phyloP scores from a whole-genome alignment of 1,140 invertebrate species.

The Aphelinus certus region DNA sequence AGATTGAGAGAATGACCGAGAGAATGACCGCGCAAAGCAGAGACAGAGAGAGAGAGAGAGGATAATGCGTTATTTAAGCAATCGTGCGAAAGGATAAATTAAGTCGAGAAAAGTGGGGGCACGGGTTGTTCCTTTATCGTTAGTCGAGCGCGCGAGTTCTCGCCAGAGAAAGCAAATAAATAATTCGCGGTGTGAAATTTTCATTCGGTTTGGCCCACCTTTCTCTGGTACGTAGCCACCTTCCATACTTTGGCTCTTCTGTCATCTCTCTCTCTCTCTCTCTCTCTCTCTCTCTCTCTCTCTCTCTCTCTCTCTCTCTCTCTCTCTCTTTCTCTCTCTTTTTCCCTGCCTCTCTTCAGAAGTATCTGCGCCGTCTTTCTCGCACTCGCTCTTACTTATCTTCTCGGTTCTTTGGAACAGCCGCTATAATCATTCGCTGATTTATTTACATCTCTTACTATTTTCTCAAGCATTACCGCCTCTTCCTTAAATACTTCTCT shows the following conservation, averaged over 20 bases:
- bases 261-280: neutral
- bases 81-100: constrained; percentile 26
- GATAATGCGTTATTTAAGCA: neutral
- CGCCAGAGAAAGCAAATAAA: constrained; percentile 55
- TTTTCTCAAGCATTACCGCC: neutral
- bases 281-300: neutral
- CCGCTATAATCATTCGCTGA: constrained; percentile 22
- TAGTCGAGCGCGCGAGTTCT: constrained; percentile 43
- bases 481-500: too few species aligned
- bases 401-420: constrained; percentile 1
- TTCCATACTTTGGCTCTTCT: constrained; percentile 40
- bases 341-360: constrained; percentile 11
- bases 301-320: neutral
- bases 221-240: constrained; percentile 23
- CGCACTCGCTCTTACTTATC: neutral
- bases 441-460: constrained; percentile 25
- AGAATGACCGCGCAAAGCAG: neutral
- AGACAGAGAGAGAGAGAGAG: neutral
- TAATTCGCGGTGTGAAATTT: constrained; percentile 36
- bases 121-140: neutral
- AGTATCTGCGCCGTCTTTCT: constrained; percentile 4
- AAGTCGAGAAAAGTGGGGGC: constrained; percentile 11
- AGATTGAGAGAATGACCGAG: neutral
- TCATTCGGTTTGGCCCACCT: constrained; percentile 29
- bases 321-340: constrained; percentile 14